phyloP scores from a whole-genome alignment of 2,113 vertebrate genomes.

The Labrus mixtus region DNA sequence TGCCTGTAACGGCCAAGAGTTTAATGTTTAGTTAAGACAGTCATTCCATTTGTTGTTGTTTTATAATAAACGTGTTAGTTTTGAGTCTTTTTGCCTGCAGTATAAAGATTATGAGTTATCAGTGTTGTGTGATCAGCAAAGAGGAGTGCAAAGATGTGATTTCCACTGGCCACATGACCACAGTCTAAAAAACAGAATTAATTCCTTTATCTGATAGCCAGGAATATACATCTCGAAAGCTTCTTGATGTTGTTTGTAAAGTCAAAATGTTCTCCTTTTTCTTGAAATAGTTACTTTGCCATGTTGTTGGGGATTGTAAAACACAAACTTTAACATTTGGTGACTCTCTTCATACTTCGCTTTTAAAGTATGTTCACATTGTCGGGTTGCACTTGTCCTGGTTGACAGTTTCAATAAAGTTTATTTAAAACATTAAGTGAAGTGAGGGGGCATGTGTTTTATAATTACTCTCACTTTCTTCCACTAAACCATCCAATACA shows the following conservation, averaged over 20 bases:
- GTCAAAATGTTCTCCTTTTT: slow-evolving; percentile 7
- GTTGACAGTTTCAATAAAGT: slow-evolving; percentile 46
- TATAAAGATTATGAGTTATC: slow-evolving; percentile 2
- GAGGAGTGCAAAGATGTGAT: neutral
- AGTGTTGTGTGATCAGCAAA: slow-evolving; percentile 6
- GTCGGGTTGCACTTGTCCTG: slow-evolving; percentile 35
- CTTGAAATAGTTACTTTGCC: slow-evolving; percentile 10
- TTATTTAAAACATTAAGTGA: slow-evolving; percentile 26
- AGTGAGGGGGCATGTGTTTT: neutral
- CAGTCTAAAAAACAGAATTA: neutral
- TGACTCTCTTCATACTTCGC: slow-evolving; percentile 8
- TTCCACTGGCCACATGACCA: neutral
- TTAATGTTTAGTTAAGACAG: slow-evolving; percentile 71
- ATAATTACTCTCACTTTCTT: neutral
- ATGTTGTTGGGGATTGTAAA: slow-evolving; percentile 18
- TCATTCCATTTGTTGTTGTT: slow-evolving; percentile 78
- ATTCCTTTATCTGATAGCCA: neutral
- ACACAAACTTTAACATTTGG: slow-evolving; percentile 18
- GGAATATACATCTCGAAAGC: neutral
- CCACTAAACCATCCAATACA: neutral
- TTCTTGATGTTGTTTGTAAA: neutral
- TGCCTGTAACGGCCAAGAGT: slow-evolving; percentile 74
- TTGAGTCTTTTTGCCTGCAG: slow-evolving; percentile 5
- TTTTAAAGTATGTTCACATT: slow-evolving; percentile 13
- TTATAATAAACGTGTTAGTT: slow-evolving; percentile 33